Percentiles rank a stretch among this genome's conserved stretches.
phyloP scores from a whole-genome alignment of 2,113 vertebrate species.

The Chlorodrepanis virens region DNA sequence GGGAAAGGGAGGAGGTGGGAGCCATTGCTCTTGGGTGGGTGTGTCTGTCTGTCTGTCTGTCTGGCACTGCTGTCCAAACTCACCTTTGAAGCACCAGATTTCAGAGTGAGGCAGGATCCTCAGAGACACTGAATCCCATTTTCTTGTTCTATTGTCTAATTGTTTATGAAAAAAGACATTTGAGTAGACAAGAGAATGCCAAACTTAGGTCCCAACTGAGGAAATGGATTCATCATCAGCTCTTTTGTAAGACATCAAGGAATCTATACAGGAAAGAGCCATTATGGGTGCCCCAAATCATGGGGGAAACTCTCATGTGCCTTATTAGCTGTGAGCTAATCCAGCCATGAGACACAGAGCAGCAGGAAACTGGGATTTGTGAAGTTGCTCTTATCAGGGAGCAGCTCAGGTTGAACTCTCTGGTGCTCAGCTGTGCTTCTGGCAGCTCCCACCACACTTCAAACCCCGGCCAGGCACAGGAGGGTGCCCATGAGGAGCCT shows the following conservation, averaged over 20 bases:
- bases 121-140: background rate
- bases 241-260: background rate
- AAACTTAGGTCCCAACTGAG: background rate
- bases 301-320: slow-evolving; percentile 2
- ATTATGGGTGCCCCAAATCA: background rate
- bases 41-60: background rate
- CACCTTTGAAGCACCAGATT: background rate
- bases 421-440: background rate
- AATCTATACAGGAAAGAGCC: background rate
- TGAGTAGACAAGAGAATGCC: background rate
- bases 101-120: background rate
- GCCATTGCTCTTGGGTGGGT: fast-evolving
- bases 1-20: background rate
- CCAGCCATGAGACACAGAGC: background rate
- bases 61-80: background rate
- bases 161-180: slow-evolving; percentile 10
- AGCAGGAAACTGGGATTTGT: background rate
- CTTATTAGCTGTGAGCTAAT: background rate
- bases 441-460: background rate
- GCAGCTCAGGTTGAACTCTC: background rate
- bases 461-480: fast-evolving
- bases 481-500: background rate
- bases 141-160: background rate
- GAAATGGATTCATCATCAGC: slow-evolving; percentile 11
- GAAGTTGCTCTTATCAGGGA: background rate